Evolutionary conservation across 2,113 vertebrate species (phyloP), one percentile per base, ranked within the genome.

Genomic region (Sceloporus tristichus): DNA sequence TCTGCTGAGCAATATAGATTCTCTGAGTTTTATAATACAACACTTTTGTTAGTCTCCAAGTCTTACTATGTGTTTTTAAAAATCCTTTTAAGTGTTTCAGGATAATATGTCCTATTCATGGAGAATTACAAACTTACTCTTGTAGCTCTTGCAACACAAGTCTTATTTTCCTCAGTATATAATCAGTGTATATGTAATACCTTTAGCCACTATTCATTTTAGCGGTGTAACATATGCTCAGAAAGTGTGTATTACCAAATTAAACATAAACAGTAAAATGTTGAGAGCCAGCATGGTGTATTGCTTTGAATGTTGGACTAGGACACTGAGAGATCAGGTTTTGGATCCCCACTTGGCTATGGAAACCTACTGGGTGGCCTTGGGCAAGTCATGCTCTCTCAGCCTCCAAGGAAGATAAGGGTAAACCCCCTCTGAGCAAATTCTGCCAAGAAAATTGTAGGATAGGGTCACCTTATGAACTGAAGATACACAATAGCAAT

Each of bases 221-320:
- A 38, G n/a, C 5, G 74, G 79, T 10, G 0, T 0, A 16, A 77
- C 3, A 0, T 10, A n/a, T 59, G 3, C 68, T 86, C 2, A 0
- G 53, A 82, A 66, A 88, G 21, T 8, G 75, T 68, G 53, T 27
- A 53, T 42, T 73, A 70, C 10, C 54, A 68, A 25, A 21, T 65
- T 9, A 75, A 85, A 86, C 79, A 54, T 21, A 42, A 68, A 86
- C 34, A 89, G 23, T 85, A 0, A 42, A 71, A 66, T 0, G 0
- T 76, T 48, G 48, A 48, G 48, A 48, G 7, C 48, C 48, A 48
- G 48, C 48, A 48, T 48, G 48, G 48, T 48, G 48, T 7, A 48
- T 5, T 48, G 48, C 5, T 48, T 48, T 48, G 48, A 48, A 48
- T 48, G 48, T 48, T 48, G 2, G 48, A 48, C 48, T 48, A 48